Conservation (phyloP, 2,797 vertebrate genomes). For the Aphelocoma californica region DNA sequence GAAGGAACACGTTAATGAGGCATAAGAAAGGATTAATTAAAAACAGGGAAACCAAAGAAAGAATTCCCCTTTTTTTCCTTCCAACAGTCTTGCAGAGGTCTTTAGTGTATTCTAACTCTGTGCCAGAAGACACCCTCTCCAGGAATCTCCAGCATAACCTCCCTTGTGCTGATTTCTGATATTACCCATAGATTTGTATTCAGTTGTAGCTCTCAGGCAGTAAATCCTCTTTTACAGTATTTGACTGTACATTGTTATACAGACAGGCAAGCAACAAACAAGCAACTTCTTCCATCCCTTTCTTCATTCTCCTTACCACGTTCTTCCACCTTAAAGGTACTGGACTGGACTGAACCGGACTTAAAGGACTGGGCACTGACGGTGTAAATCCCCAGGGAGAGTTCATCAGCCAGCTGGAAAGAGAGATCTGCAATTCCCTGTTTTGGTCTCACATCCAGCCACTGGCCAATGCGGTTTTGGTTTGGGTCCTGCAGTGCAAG, state of each 20-base stretch:
- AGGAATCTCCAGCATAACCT: not conserved
- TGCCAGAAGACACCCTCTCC: not conserved
- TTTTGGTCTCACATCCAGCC: slow-evolving; percentile 63
- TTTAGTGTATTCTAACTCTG: not conserved
- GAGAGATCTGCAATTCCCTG: slow-evolving; percentile 68
- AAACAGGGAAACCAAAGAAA: not conserved
- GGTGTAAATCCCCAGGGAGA: slow-evolving; percentile 61
- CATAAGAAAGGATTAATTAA: not conserved
- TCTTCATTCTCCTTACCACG: slow-evolving; percentile 33
- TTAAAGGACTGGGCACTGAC: not conserved
- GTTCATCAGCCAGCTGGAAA: slow-evolving; percentile 59
- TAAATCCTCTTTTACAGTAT: not conserved
- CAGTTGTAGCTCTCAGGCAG: not conserved
- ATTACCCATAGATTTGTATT: not conserved
- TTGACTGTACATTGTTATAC: not conserved
- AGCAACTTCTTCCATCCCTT: not conserved
- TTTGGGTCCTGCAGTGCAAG: slow-evolving; percentile 53
- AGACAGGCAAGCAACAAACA: not conserved
- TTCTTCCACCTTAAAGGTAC: slow-evolving; percentile 66
- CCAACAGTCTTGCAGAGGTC: not conserved
- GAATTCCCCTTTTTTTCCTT: rapidly evolving
- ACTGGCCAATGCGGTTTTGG: slow-evolving; percentile 59
- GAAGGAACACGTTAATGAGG: not conserved
- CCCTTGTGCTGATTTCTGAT: not conserved
- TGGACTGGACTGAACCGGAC: not conserved